Conservation (phyloP, 1,140 invertebrate species). For the Geopemphigus sp. region DNA sequence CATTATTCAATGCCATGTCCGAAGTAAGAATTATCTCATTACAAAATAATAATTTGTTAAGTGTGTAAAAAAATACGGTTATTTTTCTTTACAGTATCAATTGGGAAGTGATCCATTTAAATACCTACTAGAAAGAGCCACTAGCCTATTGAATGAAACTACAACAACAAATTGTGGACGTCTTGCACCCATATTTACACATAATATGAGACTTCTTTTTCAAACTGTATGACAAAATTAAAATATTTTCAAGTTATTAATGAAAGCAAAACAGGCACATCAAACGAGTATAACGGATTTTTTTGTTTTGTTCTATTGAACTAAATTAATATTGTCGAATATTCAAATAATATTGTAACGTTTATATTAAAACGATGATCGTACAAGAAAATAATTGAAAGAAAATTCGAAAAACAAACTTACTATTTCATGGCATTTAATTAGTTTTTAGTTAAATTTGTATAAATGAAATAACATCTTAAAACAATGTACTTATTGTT, state of each 20-base stretch:
- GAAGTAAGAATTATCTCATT: conserved; percentile 56
- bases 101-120: conserved; percentile 41
- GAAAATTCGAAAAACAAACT: too few species aligned
- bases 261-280: not conserved
- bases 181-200: conserved; percentile 37
- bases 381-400: too few species aligned
- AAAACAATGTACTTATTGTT: not conserved
- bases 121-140: conserved; percentile 24
- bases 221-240: conserved; percentile 9
- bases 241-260: not conserved
- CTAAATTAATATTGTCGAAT: too few species aligned
- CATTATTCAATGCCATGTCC: conserved; percentile 71
- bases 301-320: too few species aligned
- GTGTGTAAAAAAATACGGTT: too few species aligned
- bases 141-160: conserved; percentile 19
- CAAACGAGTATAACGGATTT: too few species aligned
- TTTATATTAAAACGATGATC: too few species aligned
- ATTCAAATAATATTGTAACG: too few species aligned
- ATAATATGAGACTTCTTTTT: conserved; percentile 41
- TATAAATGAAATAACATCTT: conserved; percentile 16
- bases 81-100: conserved; percentile 42
- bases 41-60: conserved; percentile 16
- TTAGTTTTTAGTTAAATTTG: not conserved
- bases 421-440: too few species aligned
- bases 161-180: conserved; percentile 35